Evolutionary conservation across 2,888 invertebrate species (phyloP), one percentile per base, ranked within the genome.

Genomic region (Phoronis australis): DNA sequence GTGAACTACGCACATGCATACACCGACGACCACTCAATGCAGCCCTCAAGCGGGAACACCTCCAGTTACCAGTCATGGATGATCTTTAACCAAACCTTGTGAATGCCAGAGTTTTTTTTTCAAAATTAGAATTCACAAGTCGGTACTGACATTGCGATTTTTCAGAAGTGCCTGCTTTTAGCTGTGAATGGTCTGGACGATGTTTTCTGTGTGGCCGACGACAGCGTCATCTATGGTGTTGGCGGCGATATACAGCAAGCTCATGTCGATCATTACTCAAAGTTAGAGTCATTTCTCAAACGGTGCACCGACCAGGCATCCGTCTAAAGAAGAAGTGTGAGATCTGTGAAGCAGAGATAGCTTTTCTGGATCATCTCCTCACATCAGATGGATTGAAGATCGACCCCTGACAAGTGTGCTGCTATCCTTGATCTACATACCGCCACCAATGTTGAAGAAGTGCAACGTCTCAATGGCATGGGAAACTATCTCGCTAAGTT

Each of bases 401-500:
- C 22, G 43, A 49, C 21, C 24, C 53, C 27, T 15, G 27, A 37
- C 15, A 54, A 54, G 37, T 42, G 52, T 12, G 42, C 48, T 20
- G 51, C 54, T 5, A 52, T 54, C 4, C 21, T 26, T n/a, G 42
- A 45, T 9, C 9, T 52, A 37, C 12, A 15, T n/a, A 22, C 37
- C 3, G 57, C 56, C 9, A 25, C 23, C 24, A 49, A 41, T 35
- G 9, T 46, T 15, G 47, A 54, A 24, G 52, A 50, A 21, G 37
- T 61, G 3, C 24, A 49, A 9, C 18, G 60, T 12, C 55, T 56
- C 25, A 48, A 58, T 4, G 58, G 61, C n/a, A 46, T 58, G 24
- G 40, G 52, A 3, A 56, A 52, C 25, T 57, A 54, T 23, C 50
- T 58, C 15, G 26, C 47, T 3, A 43, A 39, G 15, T 50, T 47